These are phyloP conservation scores for Aviceda subcristata DNA, from an alignment of 2,113 vertebrate species.

Conservation along the genomic window DNA sequence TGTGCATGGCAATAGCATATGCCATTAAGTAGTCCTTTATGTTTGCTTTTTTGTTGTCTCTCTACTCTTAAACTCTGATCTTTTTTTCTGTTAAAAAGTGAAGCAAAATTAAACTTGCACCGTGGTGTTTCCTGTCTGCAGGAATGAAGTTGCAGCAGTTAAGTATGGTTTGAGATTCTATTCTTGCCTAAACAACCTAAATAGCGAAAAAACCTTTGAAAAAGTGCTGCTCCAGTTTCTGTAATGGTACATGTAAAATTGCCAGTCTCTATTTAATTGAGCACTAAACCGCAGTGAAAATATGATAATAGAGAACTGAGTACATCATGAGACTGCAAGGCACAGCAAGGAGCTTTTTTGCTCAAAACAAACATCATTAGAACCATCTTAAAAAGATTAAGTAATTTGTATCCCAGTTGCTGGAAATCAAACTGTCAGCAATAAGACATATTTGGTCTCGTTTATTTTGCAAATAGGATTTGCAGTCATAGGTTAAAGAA, in stretches of 20 bases:
- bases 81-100: not conserved
- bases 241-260: not conserved
- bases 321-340: not conserved
- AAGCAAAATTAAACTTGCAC: not conserved
- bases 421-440: not conserved
- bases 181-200: not conserved
- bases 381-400: not conserved
- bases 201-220: not conserved
- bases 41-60: not conserved
- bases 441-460: not conserved
- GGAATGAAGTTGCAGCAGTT: not conserved
- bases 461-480: conserved; percentile 8
- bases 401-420: not conserved
- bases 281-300: not conserved
- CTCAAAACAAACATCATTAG: not conserved
- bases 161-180: not conserved
- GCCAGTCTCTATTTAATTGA: not conserved
- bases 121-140: not conserved
- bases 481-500: not conserved
- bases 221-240: not conserved
- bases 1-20: not conserved
- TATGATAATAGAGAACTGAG: not conserved
- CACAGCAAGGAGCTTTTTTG: not conserved
- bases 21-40: not conserved
- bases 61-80: not conserved